Base-by-base conservation (phyloP, 2,888 invertebrate species). In the Erebia aethiops region DNA sequence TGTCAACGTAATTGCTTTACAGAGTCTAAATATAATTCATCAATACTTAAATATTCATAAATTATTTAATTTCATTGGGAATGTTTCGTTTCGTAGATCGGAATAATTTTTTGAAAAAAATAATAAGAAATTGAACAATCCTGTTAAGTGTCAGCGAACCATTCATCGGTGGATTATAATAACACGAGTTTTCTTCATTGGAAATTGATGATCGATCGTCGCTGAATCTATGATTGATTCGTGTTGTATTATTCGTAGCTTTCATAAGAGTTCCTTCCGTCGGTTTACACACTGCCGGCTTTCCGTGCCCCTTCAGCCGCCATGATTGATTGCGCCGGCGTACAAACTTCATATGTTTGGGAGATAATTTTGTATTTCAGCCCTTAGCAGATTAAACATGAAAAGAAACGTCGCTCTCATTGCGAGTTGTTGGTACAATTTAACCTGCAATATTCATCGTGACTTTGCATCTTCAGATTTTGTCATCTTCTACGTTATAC, bases 321-420 rank as follows among this genome's bases (percentile, higher is more conserved):
- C 77, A 87, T 92, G 93, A 93, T 92, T 92, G 92, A 93, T 93
- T 87, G 85, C 91, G 85, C 91, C 79, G 75, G 82, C 83, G 82
- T 79, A 84, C 85, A 90, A 92, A 92, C 92, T 92, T 92, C 92
- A 92, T 92, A 93, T 92, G 92, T 91, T 92, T 84, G 86, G 84
- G 77, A 91, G 92, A 92, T 92, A 91, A 92, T 93, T 92, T 92
- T 88, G 90, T 92, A 91, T 91, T 91, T 92, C 90, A 90, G 87
- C 89, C 88, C 87, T 91, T 90, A 92, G 91, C 90, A 91, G 91
- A 92, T 92, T 90, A 92, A 83, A 85, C 86, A 85, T 90, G 87
- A 90, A 91, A 92, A 91, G 90, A 90, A 89, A 84, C 86, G 87
- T 87, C 87, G 82, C 84, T 87, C 84, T 85, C 76, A 71, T 73